Evolutionary conservation across 2,797 vertebrate species (phyloP).

Genomic region (Mus spretus): DNA sequence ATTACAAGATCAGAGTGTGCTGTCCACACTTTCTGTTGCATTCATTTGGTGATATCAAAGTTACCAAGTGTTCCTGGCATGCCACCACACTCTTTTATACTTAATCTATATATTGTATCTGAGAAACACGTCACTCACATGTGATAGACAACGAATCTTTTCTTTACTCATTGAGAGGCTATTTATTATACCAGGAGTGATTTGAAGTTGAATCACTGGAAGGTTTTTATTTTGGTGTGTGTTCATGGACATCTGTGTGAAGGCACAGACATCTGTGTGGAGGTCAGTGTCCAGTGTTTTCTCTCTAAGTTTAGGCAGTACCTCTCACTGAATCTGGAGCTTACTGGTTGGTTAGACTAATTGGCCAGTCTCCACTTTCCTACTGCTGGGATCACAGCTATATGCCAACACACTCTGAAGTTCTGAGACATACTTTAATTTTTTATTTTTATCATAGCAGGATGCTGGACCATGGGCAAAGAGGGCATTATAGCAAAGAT

Average conservation of each 20-base stretch:
- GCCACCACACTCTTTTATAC: neutral
- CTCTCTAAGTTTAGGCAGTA: too few relatives aligned
- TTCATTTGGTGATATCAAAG: neutral
- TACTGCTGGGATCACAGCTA: neutral
- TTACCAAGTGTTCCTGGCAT: neutral
- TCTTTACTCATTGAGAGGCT: neutral
- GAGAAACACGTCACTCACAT: neutral
- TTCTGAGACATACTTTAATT: neutral
- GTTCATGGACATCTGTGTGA: neutral
- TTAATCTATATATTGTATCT: neutral
- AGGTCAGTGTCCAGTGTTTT: neutral
- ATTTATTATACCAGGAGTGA: neutral
- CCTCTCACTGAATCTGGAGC: neutral
- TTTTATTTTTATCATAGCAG: slow-evolving; percentile 29
- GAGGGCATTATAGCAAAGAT: neutral
- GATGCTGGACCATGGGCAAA: neutral
- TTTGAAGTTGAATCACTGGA: neutral
- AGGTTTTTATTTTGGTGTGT: neutral
- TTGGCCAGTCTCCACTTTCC: neutral
- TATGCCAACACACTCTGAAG: neutral
- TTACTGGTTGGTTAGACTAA: neutral
- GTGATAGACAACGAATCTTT: neutral
- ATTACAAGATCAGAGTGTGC: neutral
- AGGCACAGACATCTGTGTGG: neutral
- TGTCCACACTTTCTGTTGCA: neutral